Conservation (phyloP, 2,888 invertebrate species). For the Tachina fera region DNA sequence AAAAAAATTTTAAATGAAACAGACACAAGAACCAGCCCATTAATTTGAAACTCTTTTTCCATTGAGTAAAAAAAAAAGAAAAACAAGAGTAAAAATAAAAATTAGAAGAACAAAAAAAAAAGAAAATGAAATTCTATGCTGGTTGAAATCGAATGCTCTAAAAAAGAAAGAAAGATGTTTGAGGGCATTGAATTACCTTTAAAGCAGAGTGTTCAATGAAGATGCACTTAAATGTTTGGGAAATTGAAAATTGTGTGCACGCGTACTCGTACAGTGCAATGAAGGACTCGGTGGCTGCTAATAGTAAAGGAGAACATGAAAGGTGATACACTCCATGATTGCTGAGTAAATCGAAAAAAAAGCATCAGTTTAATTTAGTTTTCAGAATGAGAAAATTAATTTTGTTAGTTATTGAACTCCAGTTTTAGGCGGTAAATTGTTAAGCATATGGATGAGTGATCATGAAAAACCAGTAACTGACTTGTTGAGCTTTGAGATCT, state of each 20-base stretch:
- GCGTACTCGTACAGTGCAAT: background rate
- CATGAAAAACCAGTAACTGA: too few species aligned
- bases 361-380: too few species aligned
- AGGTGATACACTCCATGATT: background rate
- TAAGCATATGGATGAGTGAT: too few species aligned
- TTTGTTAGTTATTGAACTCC: too few species aligned
- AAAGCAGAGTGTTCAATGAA: background rate
- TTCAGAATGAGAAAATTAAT: too few species aligned
- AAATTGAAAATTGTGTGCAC: conserved; percentile 1
- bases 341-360: background rate
- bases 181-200: background rate
- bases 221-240: conserved; percentile 2
- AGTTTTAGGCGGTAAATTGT: too few species aligned
- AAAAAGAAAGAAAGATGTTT: background rate
- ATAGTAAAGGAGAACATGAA: background rate
- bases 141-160: conserved; percentile 30
- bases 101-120: background rate
- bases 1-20: conserved; percentile 36
- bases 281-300: background rate
- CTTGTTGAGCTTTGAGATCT: too few species aligned
- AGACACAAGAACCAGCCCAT: conserved; percentile 59
- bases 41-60: conserved; percentile 61
- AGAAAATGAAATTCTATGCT: background rate
- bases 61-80: conserved; percentile 33
- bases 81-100: conserved; percentile 2